Evolutionary conservation across 2,113 vertebrate species (phyloP).

Genomic region (Galemys pyrenaicus): DNA sequence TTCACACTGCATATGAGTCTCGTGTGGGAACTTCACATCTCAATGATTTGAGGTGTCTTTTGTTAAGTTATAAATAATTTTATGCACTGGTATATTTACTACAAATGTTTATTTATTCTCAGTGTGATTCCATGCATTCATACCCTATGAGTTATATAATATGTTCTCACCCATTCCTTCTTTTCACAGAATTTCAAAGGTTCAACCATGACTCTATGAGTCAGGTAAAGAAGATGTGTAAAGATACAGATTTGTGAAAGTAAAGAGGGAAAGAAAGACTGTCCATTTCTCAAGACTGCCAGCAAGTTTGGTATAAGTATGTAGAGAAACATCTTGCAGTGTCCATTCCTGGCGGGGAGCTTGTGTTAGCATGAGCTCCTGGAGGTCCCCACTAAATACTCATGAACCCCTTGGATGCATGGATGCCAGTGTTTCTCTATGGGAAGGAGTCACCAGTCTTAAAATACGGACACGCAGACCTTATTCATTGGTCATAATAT

Average conservation of each 20-base stretch:
- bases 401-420: not conserved
- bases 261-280: not conserved
- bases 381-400: not conserved
- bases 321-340: not conserved
- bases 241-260: not conserved
- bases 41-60: not conserved
- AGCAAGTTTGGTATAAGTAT: not conserved
- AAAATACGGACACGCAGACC: not conserved
- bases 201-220: not conserved
- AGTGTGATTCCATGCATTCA: not conserved
- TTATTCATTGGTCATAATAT: not conserved
- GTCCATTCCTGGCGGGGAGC: rapidly evolving
- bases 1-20: not conserved
- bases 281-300: not conserved
- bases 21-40: not conserved
- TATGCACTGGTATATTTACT: not conserved
- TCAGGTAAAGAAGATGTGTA: not conserved
- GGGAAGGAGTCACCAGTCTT: not conserved
- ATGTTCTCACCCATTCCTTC: not conserved
- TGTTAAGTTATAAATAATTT: not conserved
- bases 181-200: not conserved
- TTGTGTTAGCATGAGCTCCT: not conserved
- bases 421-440: not conserved
- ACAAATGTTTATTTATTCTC: not conserved
- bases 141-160: not conserved